Evolutionary conservation across 2,888 invertebrate species (phyloP), one percentile per base, ranked within the genome.

Genomic region (Disparrhopalites patrizii): DNA sequence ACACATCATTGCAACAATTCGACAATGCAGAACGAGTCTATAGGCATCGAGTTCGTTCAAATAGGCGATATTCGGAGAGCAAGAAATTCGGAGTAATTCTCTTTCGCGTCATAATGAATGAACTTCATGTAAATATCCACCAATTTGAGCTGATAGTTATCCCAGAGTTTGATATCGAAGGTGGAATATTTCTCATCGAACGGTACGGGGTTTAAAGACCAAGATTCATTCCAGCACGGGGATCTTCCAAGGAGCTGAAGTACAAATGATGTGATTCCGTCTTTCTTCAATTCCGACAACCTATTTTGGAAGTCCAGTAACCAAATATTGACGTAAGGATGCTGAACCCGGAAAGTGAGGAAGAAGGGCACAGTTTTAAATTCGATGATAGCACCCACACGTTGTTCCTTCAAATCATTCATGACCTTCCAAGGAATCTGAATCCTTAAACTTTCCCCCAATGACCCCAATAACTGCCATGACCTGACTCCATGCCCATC

Each of bases 281-380:
- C 51, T 25, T 5, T 3, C 3, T 4, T n/a, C 36, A 36, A 36
- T 36, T 13, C 8, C 8, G 8, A 13, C 36, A 10, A 10, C 30
- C 15, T 4, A 15, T 52, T 52, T 30, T 52, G 28, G 3, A 52
- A 15, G 15, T 52, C 30, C 52, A 27, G 30, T n/a, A 52, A 18
- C 52, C 52, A 52, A 13, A 52, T 30, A 52, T 52, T 20, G 5
- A 52, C 27, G 18, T 52, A 52, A n/a, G 52, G 5, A 52, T 51
- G 10, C 3, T 30, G 7, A 10, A 25, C 3, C 30, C 30, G 4
- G n/a, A 52, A 5, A n/a, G 52, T 52, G 3, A 52, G 52, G 4
- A 52, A 18, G 3, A 52, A n/a, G 2, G 52, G 28, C 10, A 27
- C 28, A 52, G 18, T 23, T 3, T 27, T 5, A 13, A 23, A 30